Evolutionary conservation across 2,113 vertebrate species (phyloP).

Genomic region (Leiothrix lutea): DNA sequence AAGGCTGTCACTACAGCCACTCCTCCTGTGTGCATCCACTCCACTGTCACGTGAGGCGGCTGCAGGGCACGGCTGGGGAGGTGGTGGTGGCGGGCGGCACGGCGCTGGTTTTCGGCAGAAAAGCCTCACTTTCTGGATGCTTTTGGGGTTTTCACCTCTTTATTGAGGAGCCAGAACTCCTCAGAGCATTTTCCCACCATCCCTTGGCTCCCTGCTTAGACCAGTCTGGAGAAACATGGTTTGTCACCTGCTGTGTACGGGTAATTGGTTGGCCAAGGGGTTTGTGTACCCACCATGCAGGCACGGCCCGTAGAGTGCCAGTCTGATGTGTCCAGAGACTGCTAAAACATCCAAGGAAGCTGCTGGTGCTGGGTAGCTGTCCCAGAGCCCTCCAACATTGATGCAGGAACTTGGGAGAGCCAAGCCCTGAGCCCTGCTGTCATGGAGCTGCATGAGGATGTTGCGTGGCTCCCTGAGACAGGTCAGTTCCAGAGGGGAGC

Average conservation of each 20-base stretch:
- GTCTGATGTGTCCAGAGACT: not conserved
- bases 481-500: not conserved
- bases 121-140: not conserved
- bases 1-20: slow-evolving; percentile 47
- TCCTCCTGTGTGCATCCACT: slow-evolving; percentile 49
- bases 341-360: not conserved
- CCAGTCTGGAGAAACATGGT: not conserved
- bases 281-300: not conserved
- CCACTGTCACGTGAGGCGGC: not conserved
- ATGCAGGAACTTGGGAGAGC: not conserved
- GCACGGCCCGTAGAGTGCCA: not conserved
- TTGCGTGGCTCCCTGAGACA: not conserved
- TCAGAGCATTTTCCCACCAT: not conserved
- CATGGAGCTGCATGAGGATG: not conserved
- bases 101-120: fast-evolving
- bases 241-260: not conserved
- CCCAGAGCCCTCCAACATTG: not conserved
- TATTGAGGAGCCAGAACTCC: not conserved
- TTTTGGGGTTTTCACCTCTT: not conserved
- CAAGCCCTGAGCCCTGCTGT: not conserved
- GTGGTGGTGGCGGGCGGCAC: not conserved
- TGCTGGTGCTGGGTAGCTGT: not conserved
- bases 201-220: not conserved
- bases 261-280: not conserved
- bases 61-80: not conserved